These are phyloP conservation scores for Numenius phaeopus DNA, from an alignment of 2,797 vertebrate genomes.

Conservation along the genomic window DNA sequence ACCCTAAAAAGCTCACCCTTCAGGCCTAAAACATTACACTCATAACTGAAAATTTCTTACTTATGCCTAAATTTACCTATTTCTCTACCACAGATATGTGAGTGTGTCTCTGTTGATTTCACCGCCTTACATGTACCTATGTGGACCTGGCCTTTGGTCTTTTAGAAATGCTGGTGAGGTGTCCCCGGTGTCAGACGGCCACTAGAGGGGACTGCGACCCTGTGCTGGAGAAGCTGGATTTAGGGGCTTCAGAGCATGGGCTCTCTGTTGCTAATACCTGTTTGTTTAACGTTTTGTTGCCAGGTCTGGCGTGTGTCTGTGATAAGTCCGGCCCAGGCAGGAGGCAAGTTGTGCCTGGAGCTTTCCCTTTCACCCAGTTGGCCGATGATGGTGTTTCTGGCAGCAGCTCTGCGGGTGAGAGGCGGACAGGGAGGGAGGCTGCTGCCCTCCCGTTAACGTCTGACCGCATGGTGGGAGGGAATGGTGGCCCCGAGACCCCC, in stretches of 20 bases:
- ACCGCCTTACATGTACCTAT: rapidly evolving
- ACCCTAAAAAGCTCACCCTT: not conserved
- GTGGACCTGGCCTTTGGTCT: rapidly evolving
- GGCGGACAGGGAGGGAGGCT: not conserved
- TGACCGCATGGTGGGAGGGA: rapidly evolving
- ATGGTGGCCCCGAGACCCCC: not conserved
- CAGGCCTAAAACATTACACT: not conserved
- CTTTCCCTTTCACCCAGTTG: constrained; percentile 49
- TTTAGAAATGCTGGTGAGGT: not conserved
- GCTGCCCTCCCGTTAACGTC: rapidly evolving
- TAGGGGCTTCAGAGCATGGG: rapidly evolving
- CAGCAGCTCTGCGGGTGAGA: rapidly evolving
- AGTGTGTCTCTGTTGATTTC: rapidly evolving
- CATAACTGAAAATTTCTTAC: not conserved
- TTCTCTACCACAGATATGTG: rapidly evolving
- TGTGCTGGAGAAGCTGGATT: rapidly evolving
- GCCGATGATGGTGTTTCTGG: not conserved
- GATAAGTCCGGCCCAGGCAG: not conserved
- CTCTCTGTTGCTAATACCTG: not conserved
- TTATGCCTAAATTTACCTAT: rapidly evolving
- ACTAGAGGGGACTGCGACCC: not conserved
- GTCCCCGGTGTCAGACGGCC: rapidly evolving
- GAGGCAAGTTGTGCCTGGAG: not conserved
- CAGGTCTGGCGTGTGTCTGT: not conserved
- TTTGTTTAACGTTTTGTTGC: not conserved